Conservation (phyloP, 2,797 vertebrate species). For the Triplophysa bombifrons region DNA sequence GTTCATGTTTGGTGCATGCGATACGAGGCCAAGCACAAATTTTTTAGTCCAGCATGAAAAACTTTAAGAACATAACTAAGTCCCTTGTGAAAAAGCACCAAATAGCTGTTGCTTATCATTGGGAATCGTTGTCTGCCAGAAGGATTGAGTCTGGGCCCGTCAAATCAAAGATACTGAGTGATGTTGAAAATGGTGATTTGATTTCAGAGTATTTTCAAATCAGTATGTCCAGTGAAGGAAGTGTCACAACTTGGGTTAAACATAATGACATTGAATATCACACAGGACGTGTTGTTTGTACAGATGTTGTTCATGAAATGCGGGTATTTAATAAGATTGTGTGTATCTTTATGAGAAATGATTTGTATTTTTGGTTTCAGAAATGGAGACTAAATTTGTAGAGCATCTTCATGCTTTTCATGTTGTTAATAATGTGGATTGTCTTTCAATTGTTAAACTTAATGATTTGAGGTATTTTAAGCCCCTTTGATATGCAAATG, state of each 20-base stretch:
- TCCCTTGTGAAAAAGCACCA: not conserved
- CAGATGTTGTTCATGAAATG: too few relatives aligned
- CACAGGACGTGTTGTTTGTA: conserved; percentile 42
- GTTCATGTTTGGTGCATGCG: not conserved
- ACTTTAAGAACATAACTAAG: not conserved
- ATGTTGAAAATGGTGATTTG: not conserved
- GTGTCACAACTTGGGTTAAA: conserved; percentile 45
- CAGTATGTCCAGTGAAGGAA: conserved; percentile 5
- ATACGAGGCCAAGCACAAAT: not conserved
- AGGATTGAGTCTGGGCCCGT: not conserved
- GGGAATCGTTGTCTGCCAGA: not conserved
- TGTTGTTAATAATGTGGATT: conserved; percentile 4
- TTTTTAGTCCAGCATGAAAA: not conserved
- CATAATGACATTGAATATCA: conserved; percentile 32
- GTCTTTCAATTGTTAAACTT: not conserved
- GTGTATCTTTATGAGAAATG: conserved; percentile 8
- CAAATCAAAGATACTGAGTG: not conserved
- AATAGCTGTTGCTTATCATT: not conserved
- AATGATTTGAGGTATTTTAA: not conserved
- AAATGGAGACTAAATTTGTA: conserved; percentile 23
- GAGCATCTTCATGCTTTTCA: conserved; percentile 26
- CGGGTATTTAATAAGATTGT: conserved; percentile 44
- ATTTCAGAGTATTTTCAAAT: too few relatives aligned
- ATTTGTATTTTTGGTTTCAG: not conserved
- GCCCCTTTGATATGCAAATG: not conserved